Evolutionary conservation across 2,113 vertebrate genomes (phyloP).

Genomic region (Sorex fumeus): DNA sequence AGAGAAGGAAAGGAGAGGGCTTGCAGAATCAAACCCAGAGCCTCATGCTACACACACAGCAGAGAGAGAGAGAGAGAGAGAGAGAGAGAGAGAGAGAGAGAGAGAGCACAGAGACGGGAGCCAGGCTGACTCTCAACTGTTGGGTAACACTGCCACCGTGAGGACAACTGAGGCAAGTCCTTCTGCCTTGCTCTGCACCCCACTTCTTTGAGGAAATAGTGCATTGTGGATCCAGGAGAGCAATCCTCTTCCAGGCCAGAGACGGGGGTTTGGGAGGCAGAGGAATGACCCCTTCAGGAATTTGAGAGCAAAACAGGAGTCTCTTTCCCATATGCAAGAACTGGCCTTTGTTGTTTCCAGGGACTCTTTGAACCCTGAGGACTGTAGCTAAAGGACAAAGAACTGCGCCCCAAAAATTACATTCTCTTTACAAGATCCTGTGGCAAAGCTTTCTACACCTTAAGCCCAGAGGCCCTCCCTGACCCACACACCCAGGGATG

Average conservation of each 20-base stretch:
- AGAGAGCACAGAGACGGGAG: background rate
- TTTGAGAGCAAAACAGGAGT: background rate
- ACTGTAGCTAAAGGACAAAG: background rate
- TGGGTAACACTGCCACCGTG: slow-evolving; percentile 41
- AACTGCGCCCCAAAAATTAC: too few relatives aligned
- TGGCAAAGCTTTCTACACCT: background rate
- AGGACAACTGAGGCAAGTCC: background rate
- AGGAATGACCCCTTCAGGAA: background rate
- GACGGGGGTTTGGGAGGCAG: too few relatives aligned
- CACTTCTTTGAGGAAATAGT: background rate
- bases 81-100: background rate
- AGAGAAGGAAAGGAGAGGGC: background rate
- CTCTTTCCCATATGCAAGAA: background rate
- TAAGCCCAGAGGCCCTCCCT: background rate
- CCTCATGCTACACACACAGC: background rate
- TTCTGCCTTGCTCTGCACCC: background rate
- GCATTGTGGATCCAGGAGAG: background rate
- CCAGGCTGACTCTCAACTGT: background rate
- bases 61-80: background rate
- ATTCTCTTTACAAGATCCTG: background rate
- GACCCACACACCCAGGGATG: too few relatives aligned
- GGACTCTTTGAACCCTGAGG: background rate
- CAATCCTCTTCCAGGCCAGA: background rate
- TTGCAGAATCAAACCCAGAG: too few relatives aligned
- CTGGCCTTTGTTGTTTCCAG: background rate